A percentile compares a stretch with the other conserved stretches of the same genome.
phyloP scores from a whole-genome alignment of 35 echinoderm and acorn worm genomes.

The Apostichopus japonicus region DNA sequence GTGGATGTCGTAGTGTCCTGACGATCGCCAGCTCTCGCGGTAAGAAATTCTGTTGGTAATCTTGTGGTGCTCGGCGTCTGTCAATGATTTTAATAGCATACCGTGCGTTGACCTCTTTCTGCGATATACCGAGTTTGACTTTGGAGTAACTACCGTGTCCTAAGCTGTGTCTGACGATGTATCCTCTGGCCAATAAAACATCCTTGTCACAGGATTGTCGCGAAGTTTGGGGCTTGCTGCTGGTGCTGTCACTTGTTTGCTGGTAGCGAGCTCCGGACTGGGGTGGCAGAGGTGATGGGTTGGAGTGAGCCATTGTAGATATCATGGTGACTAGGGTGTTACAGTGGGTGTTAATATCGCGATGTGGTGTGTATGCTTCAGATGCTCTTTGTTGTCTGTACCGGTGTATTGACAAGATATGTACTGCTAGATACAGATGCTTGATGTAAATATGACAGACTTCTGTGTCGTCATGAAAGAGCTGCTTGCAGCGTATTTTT shows the following conservation, averaged over 20 bases:
- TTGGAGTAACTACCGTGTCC: slow-evolving; percentile 96
- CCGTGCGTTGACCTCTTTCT: slow-evolving; percentile 52
- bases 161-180: slow-evolving; percentile 64
- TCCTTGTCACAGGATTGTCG: slow-evolving; percentile 59
- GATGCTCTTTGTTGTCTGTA: background rate
- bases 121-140: slow-evolving; percentile 74
- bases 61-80: slow-evolving; percentile 75
- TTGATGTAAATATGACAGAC: background rate
- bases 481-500: background rate
- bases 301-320: slow-evolving; percentile 34
- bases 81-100: slow-evolving; percentile 96
- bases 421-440: background rate
- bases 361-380: background rate
- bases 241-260: background rate
- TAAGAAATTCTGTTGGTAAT: slow-evolving; percentile 83
- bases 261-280: background rate
- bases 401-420: no score
- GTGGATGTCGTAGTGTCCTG: slow-evolving; percentile 63
- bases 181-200: slow-evolving; percentile 73
- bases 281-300: background rate
- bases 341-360: background rate
- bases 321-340: slow-evolving; percentile 5
- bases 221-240: background rate
- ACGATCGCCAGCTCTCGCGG: slow-evolving; percentile 83
- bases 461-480: background rate